These are phyloP conservation scores for Abramis brama DNA, from an alignment of 2,113 vertebrate genomes.

Conservation along the genomic window DNA sequence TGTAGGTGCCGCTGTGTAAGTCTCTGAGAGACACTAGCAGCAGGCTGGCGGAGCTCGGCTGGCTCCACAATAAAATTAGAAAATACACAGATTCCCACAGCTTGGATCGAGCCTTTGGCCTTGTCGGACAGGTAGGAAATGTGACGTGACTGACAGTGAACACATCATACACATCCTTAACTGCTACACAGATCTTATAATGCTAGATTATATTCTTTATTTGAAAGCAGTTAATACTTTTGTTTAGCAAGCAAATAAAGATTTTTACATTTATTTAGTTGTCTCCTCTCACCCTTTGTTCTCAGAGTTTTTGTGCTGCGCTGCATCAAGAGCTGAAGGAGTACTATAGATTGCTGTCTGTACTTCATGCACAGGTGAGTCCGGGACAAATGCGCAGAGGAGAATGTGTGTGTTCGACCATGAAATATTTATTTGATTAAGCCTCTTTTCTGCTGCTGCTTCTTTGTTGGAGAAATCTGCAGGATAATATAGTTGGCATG, in stretches of 20 bases:
- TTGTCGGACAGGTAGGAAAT: constrained; percentile 91
- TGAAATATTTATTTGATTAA: background rate
- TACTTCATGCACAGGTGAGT: constrained; percentile 93
- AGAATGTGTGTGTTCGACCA: background rate
- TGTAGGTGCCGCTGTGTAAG: constrained; percentile 86
- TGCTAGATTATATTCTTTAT: background rate
- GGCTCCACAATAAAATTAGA: constrained; percentile 97
- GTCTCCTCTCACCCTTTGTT: background rate
- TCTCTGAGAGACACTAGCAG: constrained; percentile 89
- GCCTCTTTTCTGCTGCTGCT: background rate
- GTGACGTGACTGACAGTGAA: background rate
- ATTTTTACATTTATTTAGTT: background rate
- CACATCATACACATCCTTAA: background rate
- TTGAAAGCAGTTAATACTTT: background rate
- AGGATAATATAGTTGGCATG: background rate
- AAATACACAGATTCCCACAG: constrained; percentile 94
- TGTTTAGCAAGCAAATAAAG: background rate
- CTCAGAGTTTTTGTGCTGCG: constrained; percentile 94
- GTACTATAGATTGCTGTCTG: constrained; percentile 93
- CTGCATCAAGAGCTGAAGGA: constrained; percentile 97
- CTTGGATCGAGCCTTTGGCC: constrained; percentile 92
- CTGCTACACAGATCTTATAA: background rate
- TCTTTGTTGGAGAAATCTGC: background rate
- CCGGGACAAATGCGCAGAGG: background rate
- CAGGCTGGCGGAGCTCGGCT: constrained; percentile 90